Evolutionary conservation across 2,113 vertebrate species (phyloP).

Genomic region (Quiscalus mexicanus): DNA sequence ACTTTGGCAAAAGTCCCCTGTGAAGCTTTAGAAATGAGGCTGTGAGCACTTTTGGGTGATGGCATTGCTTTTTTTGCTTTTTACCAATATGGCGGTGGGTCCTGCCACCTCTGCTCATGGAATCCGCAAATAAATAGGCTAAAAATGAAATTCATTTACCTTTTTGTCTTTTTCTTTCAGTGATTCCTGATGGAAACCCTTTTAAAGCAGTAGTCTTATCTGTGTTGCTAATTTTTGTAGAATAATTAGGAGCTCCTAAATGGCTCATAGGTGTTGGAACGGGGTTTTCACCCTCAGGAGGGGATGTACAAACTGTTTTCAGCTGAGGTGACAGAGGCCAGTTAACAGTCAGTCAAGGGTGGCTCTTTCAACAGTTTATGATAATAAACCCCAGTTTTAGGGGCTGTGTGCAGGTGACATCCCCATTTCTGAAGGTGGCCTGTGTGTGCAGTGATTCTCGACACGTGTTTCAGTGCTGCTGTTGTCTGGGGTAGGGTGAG

Average conservation of each 20-base stretch:
- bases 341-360: neutral
- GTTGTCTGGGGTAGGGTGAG: neutral
- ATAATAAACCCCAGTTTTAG: neutral
- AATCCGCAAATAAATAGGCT: neutral
- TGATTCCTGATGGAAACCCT: neutral
- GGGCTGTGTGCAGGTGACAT: neutral
- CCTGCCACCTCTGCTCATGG: neutral
- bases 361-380: neutral
- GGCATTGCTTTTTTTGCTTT: neutral
- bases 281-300: neutral
- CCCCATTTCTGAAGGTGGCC: neutral
- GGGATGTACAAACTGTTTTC: neutral
- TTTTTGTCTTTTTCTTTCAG: neutral
- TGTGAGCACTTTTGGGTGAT: neutral
- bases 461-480: neutral
- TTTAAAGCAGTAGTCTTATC: neutral
- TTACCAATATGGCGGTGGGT: neutral
- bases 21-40: neutral
- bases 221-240: neutral
- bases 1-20: fast-evolving
- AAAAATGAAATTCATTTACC: neutral
- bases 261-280: fast-evolving
- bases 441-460: neutral
- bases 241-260: neutral
- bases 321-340: neutral